Evolutionary conservation across 2,797 vertebrate genomes (phyloP).

Genomic region (Cyclopterus lumpus): DNA sequence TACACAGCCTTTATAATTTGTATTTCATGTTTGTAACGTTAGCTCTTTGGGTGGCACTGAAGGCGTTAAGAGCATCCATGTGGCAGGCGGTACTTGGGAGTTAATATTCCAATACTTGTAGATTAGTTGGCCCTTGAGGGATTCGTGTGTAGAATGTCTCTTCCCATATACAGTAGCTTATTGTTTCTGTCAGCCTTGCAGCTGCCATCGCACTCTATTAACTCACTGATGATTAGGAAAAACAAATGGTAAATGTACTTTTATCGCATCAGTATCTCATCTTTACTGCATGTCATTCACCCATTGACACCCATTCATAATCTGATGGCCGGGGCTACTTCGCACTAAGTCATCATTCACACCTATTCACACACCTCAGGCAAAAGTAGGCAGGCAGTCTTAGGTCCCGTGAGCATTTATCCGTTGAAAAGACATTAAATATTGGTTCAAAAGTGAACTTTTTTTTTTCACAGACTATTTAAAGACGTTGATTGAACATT

Average conservation of each 20-base stretch:
- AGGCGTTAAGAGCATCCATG: constrained; percentile 12
- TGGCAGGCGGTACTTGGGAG: constrained; percentile 41
- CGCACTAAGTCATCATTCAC: no score
- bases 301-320: background rate
- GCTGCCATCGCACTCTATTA: constrained; percentile 62
- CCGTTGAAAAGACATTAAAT: background rate
- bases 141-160: constrained; percentile 24
- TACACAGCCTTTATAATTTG: background rate
- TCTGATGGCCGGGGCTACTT: background rate
- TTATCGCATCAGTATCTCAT: background rate
- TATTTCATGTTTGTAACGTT: constrained; percentile 5
- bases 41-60: constrained; percentile 3
- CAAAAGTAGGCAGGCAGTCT: background rate
- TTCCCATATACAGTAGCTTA: constrained; percentile 34
- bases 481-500: background rate
- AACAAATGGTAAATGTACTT: background rate
- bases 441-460: background rate
- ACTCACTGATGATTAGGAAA: constrained; percentile 47
- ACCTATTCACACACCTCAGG: background rate
- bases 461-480: background rate
- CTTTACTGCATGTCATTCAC: background rate
- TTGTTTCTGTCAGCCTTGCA: constrained; percentile 64
- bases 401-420: background rate
- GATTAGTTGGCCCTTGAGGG: constrained; percentile 53
- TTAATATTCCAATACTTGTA: constrained; percentile 57